Base-by-base conservation (phyloP, 2,113 vertebrate species). In the Phasianus colchicus region DNA sequence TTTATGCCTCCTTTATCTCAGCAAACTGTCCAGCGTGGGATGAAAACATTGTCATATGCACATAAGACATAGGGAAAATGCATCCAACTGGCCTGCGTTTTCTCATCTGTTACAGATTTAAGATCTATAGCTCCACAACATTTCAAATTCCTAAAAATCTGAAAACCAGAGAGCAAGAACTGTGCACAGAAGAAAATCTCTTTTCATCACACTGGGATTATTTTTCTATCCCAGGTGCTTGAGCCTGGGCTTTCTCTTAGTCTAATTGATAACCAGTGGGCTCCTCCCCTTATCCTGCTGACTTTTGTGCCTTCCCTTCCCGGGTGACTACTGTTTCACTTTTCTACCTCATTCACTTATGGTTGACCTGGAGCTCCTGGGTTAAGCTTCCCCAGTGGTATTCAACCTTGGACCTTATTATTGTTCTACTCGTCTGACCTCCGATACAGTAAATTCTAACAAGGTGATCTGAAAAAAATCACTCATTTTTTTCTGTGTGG, bases 321-420 rank as follows among this genome's bases (percentile, higher is more conserved):
- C 8, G 47, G 70, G 85, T 30, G 73, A 95, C 89, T 94, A 88
- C 95, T 89, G 93, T 83, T 92, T 74, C 96, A 97, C 90, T 91
- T 69, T 92, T 96, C 90, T 88, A 86, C 86, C 92, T 94, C 95
- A 96, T 98, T 98, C 97, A 96, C 95, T 97, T 96, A 96, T 92
- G 92, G 95, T 94, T 98, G 98, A 98, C 98, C 98, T 97, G 97
- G 97, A 97, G 95, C 94, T 98, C 98, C 97, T 94, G 95, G 97
- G 97, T 97, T 98, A 98, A 98, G 98, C 98, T 98, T 98, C 97
- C 97, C 97, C 94, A 96, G 90, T 91, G 97, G 96, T 97, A 97
- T 97, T 98, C 97, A 97, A 71, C 95, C 96, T 97, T 90, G 95
- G 96, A 97, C 96, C 90, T 91, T 83, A 92, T 97, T 93, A 97